Evolutionary conservation across 2,888 invertebrate genomes (phyloP).

Genomic region (Theodoxus fluviatilis): DNA sequence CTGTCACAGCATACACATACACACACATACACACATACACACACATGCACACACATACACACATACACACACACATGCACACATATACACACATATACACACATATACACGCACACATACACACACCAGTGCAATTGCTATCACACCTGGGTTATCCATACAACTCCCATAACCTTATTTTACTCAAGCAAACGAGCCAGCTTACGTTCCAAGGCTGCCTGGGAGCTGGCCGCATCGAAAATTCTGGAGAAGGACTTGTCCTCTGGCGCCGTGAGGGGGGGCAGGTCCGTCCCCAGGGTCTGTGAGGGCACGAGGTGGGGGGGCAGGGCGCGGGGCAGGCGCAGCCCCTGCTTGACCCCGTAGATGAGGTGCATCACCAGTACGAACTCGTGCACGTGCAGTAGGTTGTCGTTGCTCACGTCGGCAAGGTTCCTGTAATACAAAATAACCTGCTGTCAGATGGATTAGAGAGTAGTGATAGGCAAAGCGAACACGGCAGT

Average conservation of each 20-base stretch:
- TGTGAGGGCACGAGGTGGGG: slow-evolving; percentile 42
- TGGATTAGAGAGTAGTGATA: no score
- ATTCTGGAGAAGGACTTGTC: slow-evolving; percentile 47
- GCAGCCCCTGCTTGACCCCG: slow-evolving; percentile 85
- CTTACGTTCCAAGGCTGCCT: no score
- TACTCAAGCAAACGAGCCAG: no score
- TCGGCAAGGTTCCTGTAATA: slow-evolving; percentile 59
- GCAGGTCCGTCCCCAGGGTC: slow-evolving; percentile 32
- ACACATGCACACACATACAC: neutral
- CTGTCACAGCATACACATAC: neutral
- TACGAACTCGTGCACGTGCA: slow-evolving; percentile 61
- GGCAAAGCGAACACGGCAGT: no score
- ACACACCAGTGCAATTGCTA: no score
- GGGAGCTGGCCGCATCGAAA: slow-evolving; percentile 49
- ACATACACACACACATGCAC: neutral
- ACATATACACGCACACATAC: neutral
- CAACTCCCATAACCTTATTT: no score
- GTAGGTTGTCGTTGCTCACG: slow-evolving; percentile 60
- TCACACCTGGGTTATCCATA: no score
- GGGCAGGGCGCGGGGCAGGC: slow-evolving; percentile 86
- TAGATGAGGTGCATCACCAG: slow-evolving; percentile 60
- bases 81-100: neutral
- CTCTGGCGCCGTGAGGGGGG: slow-evolving; percentile 41
- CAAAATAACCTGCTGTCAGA: neutral
- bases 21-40: no score